Percentiles rank a stretch among this genome's conserved stretches.
These are phyloP conservation scores for Andrena minutula DNA, from an alignment of 2,888 invertebrate genomes.

Conservation along the genomic window DNA sequence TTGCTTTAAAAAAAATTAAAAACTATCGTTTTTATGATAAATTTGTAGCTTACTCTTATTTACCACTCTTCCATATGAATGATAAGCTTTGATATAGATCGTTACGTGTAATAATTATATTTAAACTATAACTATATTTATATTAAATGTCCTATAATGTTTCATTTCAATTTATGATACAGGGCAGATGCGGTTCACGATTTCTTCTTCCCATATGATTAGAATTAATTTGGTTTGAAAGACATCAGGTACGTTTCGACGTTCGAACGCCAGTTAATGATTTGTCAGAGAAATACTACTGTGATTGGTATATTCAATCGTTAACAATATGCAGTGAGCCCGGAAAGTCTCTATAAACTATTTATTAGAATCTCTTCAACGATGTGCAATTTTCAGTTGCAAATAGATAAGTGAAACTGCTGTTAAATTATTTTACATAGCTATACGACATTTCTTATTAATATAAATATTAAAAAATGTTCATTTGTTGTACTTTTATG, in stretches of 20 bases:
- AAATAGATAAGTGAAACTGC: no score
- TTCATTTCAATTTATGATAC: slow-evolving; percentile 44
- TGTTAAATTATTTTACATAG: no score
- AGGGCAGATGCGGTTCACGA: slow-evolving; percentile 24
- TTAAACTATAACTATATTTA: slow-evolving; percentile 51
- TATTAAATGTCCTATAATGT: slow-evolving; percentile 42
- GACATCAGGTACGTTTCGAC: slow-evolving; percentile 74
- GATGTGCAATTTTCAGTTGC: background rate
- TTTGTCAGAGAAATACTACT: slow-evolving; percentile 61
- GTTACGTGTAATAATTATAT: slow-evolving; percentile 38
- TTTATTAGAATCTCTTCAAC: background rate
- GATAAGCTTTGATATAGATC: slow-evolving; percentile 46
- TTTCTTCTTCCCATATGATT: slow-evolving; percentile 31
- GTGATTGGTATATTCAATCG: slow-evolving; percentile 47
- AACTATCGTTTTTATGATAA: slow-evolving; percentile 28
- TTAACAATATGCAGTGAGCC: slow-evolving; percentile 41
- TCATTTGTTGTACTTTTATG: background rate
- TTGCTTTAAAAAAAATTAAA: slow-evolving; percentile 10
- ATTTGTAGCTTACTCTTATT: slow-evolving; percentile 14
- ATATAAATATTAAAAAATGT: background rate
- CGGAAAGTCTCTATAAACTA: background rate
- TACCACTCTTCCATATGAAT: slow-evolving; percentile 18
- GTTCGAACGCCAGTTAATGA: slow-evolving; percentile 63
- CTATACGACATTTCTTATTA: no score
- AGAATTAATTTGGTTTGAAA: slow-evolving; percentile 69